Conservation (phyloP, 2,888 invertebrate genomes). For the Ophonus ardosiacus region DNA sequence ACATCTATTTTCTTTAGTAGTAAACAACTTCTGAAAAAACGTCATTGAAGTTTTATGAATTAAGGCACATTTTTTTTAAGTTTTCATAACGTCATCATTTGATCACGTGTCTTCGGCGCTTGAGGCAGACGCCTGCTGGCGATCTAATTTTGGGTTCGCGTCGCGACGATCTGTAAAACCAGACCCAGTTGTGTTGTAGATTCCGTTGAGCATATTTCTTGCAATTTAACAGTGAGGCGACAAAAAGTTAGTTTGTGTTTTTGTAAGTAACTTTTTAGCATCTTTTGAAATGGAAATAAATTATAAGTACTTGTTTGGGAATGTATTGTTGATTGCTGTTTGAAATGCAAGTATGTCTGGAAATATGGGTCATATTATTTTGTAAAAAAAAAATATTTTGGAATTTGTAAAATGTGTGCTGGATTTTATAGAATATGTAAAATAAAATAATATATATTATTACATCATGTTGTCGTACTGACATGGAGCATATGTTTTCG, state of each 20-base stretch:
- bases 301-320: not conserved
- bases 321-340: not conserved
- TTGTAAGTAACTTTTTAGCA: conserved; percentile 21
- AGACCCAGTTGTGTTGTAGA: conserved; percentile 48
- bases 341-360: not conserved
- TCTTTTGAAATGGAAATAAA: not conserved
- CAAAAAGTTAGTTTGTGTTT: not conserved
- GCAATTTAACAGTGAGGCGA: not conserved
- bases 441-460: not conserved
- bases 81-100: not conserved
- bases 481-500: not conserved
- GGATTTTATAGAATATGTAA: not conserved
- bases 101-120: conserved; percentile 36
- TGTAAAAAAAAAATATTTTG: conserved; percentile 29
- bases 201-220: conserved; percentile 7
- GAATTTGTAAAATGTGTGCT: conserved; percentile 5
- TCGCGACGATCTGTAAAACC: conserved; percentile 19
- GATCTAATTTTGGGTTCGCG: conserved; percentile 56
- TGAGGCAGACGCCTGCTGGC: conserved; percentile 39
- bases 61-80: not conserved
- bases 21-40: not conserved
- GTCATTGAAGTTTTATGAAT: conserved; percentile 35
- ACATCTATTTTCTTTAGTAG: not conserved
- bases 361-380: conserved; percentile 35
- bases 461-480: not conserved